phyloP scores from a whole-genome alignment of 2,113 vertebrate species.

The Phalacrocorax brasilianus region DNA sequence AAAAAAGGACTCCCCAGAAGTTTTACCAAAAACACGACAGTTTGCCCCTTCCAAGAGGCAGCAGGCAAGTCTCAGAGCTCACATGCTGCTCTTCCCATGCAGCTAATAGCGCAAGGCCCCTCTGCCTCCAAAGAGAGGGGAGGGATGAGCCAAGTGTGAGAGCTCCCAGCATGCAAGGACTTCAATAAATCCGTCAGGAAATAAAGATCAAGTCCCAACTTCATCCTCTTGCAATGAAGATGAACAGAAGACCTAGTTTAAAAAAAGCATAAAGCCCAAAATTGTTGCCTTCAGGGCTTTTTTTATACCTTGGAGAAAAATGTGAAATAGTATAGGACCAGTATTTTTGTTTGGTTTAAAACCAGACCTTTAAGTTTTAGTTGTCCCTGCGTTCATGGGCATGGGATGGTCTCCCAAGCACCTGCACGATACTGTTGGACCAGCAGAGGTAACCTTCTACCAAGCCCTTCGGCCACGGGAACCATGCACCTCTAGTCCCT shows the following conservation, averaged over 20 bases:
- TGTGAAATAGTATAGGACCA: background rate
- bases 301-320: background rate
- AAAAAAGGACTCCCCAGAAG: background rate
- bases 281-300: background rate
- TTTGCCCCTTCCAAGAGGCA: background rate
- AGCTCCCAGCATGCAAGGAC: background rate
- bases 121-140: background rate
- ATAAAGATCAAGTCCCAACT: background rate
- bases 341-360: background rate
- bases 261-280: background rate
- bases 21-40: background rate
- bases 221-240: background rate
- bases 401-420: background rate
- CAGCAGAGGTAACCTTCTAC: background rate
- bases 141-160: rapidly evolving
- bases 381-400: background rate
- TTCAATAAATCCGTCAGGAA: background rate
- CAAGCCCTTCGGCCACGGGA: background rate
- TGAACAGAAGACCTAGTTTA: background rate
- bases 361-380: background rate
- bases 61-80: background rate
- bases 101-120: background rate
- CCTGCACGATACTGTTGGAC: rapidly evolving
- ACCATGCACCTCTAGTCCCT: background rate
- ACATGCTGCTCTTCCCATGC: no score